A percentile compares a stretch with the other conserved stretches of the same genome.
phyloP scores from a whole-genome alignment of 2,797 vertebrate species.

The Sebastes trivittatus region DNA sequence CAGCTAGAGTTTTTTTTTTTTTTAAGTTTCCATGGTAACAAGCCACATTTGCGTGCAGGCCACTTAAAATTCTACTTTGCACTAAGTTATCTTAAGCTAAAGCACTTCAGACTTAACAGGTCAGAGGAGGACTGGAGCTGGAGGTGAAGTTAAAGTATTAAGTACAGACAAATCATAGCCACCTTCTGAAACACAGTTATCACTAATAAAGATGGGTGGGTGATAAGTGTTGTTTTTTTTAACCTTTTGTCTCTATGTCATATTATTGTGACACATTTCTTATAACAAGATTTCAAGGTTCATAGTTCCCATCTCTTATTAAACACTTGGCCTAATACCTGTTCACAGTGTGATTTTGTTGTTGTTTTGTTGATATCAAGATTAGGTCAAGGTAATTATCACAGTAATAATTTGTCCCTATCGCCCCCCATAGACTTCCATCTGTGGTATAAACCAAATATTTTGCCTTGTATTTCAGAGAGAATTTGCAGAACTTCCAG shows the following conservation, averaged over 20 bases:
- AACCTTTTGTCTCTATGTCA: neutral
- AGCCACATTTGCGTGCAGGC: neutral
- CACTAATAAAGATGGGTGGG: neutral
- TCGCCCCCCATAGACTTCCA: neutral
- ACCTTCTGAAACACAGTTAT: neutral
- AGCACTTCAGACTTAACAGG: conserved; percentile 7
- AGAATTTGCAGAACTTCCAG: neutral
- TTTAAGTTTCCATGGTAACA: conserved; percentile 19
- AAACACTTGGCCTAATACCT: neutral
- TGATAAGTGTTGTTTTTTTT: neutral
- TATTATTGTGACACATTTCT: neutral
- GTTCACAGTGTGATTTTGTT: neutral
- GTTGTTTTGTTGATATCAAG: neutral
- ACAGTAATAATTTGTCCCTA: conserved; percentile 9
- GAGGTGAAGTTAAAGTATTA: neutral
- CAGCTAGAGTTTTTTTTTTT: neutral
- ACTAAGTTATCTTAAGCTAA: conserved; percentile 8
- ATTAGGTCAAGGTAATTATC: conserved; percentile 5
- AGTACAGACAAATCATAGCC: neutral
- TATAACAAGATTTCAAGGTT: neutral
- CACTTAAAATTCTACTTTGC: conserved; percentile 20
- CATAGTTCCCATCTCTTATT: neutral
- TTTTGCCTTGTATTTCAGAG: neutral
- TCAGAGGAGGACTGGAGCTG: neutral
- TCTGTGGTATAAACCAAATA: neutral